Evolutionary conservation across 2,888 invertebrate genomes (phyloP).

Genomic region (Pycnomerus fuliginosus): DNA sequence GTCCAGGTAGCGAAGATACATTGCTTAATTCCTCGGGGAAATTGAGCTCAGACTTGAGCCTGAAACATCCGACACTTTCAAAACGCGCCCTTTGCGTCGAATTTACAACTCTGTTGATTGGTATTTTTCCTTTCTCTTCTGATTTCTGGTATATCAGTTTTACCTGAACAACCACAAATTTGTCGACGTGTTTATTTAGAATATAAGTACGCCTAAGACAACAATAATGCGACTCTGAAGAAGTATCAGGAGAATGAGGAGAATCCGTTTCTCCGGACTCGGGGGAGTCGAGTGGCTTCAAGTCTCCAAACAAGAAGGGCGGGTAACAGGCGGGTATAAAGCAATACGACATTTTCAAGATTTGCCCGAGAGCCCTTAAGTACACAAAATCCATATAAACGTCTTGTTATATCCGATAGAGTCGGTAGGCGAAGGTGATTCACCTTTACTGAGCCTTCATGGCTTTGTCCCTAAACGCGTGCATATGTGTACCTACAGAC

Average conservation of each 20-base stretch:
- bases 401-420: constrained; percentile 39
- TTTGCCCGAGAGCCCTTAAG: constrained; percentile 48
- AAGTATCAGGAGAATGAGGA: constrained; percentile 25
- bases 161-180: no score
- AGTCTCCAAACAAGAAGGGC: constrained; percentile 33
- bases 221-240: constrained; percentile 20
- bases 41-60: constrained; percentile 33
- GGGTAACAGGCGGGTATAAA: constrained; percentile 35
- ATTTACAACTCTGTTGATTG: no score
- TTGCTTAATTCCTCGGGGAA: constrained; percentile 36
- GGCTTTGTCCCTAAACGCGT: constrained; percentile 21
- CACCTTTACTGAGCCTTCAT: constrained; percentile 26
- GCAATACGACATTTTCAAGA: constrained; percentile 48
- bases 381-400: constrained; percentile 48
- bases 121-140: no score
- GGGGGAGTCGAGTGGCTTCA: constrained; percentile 30
- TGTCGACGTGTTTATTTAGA: constrained; percentile 12
- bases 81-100: constrained; percentile 25
- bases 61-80: constrained; percentile 29
- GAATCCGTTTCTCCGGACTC: constrained; percentile 28
- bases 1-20: constrained; percentile 35
- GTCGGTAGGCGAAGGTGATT: constrained; percentile 29
- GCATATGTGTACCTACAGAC: constrained; percentile 24
- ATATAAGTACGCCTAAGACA: constrained; percentile 7
- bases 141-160: no score